A percentile compares a stretch with the other conserved stretches of the same genome.
These are phyloP conservation scores for Brachionus manjavacas DNA, from an alignment of 1,140 invertebrate species.

Conservation along the genomic window DNA sequence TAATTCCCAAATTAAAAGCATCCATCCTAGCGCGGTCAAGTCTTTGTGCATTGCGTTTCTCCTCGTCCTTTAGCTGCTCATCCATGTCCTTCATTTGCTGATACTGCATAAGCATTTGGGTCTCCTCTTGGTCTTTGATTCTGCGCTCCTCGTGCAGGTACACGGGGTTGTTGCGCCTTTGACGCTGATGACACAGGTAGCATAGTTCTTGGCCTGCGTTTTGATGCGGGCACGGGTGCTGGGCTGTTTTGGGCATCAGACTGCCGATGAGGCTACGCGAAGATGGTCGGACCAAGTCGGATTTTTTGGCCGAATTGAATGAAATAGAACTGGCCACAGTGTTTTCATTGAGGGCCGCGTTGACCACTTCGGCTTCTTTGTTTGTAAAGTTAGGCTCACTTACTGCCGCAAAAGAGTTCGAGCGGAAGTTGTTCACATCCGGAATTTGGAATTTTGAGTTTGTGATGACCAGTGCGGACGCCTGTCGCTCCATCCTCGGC, in stretches of 20 bases:
- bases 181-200: conserved; percentile 56
- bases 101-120: conserved; percentile 54
- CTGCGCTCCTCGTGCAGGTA: conserved; percentile 53
- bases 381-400: conserved; percentile 10
- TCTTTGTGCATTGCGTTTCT: conserved; percentile 46
- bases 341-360: not conserved
- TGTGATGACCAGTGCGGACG: not conserved
- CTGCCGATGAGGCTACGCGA: conserved; percentile 17
- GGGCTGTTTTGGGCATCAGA: not conserved
- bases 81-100: conserved; percentile 55
- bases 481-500: not conserved
- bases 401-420: not conserved
- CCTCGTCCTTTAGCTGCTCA: conserved; percentile 53
- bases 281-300: not conserved
- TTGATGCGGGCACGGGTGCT: conserved; percentile 49
- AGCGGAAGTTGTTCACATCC: not conserved
- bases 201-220: conserved; percentile 56
- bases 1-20: conserved; percentile 56
- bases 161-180: conserved; percentile 53
- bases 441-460: conserved; percentile 27
- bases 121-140: conserved; percentile 53
- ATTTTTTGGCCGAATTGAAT: not conserved
- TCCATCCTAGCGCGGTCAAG: conserved; percentile 55
- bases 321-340: not conserved
- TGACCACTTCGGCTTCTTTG: not conserved